Evolutionary conservation across 1,140 invertebrate genomes (phyloP).

Genomic region (Sarcophaga peregrina): DNA sequence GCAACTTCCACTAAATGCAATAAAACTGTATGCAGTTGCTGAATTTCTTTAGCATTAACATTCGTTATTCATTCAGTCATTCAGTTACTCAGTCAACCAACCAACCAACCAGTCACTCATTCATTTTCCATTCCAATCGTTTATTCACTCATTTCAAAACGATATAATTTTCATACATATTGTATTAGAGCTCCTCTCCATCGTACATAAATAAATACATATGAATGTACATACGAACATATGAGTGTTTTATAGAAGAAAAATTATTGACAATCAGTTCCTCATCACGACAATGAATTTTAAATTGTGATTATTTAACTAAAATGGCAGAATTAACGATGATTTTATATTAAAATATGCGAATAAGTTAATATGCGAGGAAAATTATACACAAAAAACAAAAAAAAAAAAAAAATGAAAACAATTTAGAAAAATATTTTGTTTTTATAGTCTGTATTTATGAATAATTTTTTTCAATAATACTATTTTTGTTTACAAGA

Average conservation of each 20-base stretch:
- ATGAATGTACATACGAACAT: not conserved
- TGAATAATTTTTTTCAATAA: not conserved
- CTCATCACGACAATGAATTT: conserved; percentile 42
- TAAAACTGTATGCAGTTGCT: conserved; percentile 17
- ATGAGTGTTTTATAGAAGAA: conserved; percentile 5
- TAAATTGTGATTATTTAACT: conserved; percentile 34
- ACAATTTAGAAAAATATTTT: not conserved
- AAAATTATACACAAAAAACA: not conserved
- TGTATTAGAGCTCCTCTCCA: no score
- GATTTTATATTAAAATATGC: conserved; percentile 4
- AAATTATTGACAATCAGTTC: conserved; percentile 42
- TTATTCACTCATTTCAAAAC: not conserved
- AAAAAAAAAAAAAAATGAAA: no score
- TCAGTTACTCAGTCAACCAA: not conserved
- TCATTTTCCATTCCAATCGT: not conserved
- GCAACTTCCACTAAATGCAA: not conserved
- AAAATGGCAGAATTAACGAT: conserved; percentile 5
- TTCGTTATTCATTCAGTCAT: not conserved
- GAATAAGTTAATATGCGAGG: not conserved
- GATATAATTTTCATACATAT: conserved; percentile 29
- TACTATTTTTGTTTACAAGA: no score
- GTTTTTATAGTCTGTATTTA: not conserved
- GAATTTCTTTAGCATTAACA: conserved; percentile 7
- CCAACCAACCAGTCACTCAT: not conserved
- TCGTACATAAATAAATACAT: not conserved